Base-by-base conservation (phyloP, 2,113 vertebrate genomes). In the Myrmecobius fasciatus region DNA sequence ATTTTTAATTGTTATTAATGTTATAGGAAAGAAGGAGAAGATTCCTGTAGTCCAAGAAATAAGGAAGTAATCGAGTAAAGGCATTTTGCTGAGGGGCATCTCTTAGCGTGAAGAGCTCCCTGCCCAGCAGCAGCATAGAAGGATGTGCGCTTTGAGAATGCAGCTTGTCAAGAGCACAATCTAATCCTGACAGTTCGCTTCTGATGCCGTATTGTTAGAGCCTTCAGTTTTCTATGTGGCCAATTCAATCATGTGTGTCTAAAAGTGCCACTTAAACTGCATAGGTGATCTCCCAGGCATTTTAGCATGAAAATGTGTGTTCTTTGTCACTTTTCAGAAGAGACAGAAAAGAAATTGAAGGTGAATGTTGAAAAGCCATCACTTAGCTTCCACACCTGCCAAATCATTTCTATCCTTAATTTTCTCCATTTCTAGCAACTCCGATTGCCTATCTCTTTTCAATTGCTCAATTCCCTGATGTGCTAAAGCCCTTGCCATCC, bases 291-390 rank as follows among this genome's bases (percentile, higher is more conserved):
- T 60, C 91, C 91, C 10, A 53, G 26, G 95, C 22, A 0, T 43
- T 51, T 49, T 46, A 93, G 49, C 28, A 10, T 25, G 0, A 28
- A 52, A 22, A 91, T n/a, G n/a, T 52, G 67, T 28, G 93, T 91
- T 92, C 93, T 93, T 92, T 52, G 95, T 90, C 91, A 56, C 0
- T 12, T 51, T 91, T 92, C 52, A 56, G 89, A 26, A 75, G 25
- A 53, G 52, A 94, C 2, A 2, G 49, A 54, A 52, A 90, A n/a
- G 89, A 89, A 53, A 60, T 28, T 14, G 36, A 47, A 52, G 90
- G 51, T 14, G 48, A 47, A 3, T n/a, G 8, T 52, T 3, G 22
- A 47, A 46, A 52, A 90, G 36, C 89, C 46, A 3, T 47, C 83
- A 0, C 24, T 4, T 2, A 56, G 53, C 8, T 22, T 48, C 1